phyloP scores from a whole-genome alignment of 2,113 vertebrate genomes.

The Perca fluviatilis region DNA sequence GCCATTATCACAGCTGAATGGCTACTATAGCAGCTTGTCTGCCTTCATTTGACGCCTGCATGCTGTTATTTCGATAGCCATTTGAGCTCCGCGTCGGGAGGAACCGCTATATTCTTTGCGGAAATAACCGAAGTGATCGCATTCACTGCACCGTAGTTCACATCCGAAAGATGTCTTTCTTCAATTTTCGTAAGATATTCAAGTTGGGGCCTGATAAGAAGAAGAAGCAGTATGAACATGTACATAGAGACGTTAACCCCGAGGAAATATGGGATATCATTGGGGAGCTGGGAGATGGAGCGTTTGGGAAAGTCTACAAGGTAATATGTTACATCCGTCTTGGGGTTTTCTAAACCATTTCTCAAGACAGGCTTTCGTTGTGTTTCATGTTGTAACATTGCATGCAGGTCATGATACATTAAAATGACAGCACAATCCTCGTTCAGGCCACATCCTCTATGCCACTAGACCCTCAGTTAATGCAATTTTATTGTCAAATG shows the following conservation, averaged over 20 bases:
- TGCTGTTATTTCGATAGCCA: conserved; percentile 50
- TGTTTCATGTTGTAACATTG: conserved; percentile 20
- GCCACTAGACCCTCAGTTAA: not conserved
- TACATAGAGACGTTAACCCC: conserved; percentile 95
- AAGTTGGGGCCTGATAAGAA: conserved; percentile 96
- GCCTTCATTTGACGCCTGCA: conserved; percentile 21
- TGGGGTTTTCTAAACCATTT: conserved; percentile 25
- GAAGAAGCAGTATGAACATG: conserved; percentile 98
- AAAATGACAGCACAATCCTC: conserved; percentile 3
- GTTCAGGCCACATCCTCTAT: conserved; percentile 5
- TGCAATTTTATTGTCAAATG: not conserved
- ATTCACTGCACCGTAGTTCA: conserved; percentile 38
- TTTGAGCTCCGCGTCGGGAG: conserved; percentile 39
- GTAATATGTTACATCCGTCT: conserved; percentile 80
- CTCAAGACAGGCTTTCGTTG: conserved; percentile 3
- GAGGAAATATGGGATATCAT: conserved; percentile 98
- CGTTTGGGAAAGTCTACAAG: conserved; percentile 99
- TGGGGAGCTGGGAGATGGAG: conserved; percentile 97
- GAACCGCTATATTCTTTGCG: conserved; percentile 66
- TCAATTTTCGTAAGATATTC: conserved; percentile 99
- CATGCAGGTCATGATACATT: not conserved
- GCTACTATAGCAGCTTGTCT: conserved; percentile 33
- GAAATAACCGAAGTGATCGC: conserved; percentile 63
- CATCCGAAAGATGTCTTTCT: conserved; percentile 92
- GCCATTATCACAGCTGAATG: conserved; percentile 64